phyloP scores from a whole-genome alignment of 2,113 vertebrate species.

The Cromileptes altivelis region DNA sequence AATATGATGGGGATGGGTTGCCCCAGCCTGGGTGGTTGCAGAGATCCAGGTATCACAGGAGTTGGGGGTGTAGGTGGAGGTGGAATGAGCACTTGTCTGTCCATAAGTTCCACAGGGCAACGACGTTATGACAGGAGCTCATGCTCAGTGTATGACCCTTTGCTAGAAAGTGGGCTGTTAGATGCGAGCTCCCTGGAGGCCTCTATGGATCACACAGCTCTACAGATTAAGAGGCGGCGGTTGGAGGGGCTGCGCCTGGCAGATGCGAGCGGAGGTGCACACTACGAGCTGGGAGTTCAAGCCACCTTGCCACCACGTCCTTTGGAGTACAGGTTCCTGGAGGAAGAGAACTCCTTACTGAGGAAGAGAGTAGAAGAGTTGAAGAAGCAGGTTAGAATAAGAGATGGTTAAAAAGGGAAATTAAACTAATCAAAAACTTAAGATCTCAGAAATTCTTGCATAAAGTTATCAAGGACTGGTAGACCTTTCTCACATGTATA shows the following conservation, averaged over 20 bases:
- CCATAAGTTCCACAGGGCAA: conserved; percentile 75
- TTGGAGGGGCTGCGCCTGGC: conserved; percentile 83
- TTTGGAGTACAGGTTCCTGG: conserved; percentile 92
- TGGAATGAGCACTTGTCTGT: conserved; percentile 79
- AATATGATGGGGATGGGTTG: conserved; percentile 83
- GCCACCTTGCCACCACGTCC: conserved; percentile 84
- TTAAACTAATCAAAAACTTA: background rate
- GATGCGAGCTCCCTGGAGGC: conserved; percentile 89
- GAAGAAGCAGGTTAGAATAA: conserved; percentile 89
- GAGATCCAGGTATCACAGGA: conserved; percentile 80
- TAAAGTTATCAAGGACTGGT: background rate
- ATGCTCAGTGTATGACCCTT: conserved; percentile 83
- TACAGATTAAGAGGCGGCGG: conserved; percentile 94
- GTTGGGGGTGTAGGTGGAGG: conserved; percentile 75
- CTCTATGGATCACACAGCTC: conserved; percentile 88
- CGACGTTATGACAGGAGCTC: conserved; percentile 86
- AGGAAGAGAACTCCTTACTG: conserved; percentile 95
- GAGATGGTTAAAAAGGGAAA: background rate
- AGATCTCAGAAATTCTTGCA: background rate
- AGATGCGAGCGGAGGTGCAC: conserved; percentile 85
- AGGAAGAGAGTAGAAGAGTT: conserved; percentile 95
- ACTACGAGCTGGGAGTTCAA: conserved; percentile 93
- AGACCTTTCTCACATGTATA: background rate
- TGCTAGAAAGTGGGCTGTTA: conserved; percentile 87
- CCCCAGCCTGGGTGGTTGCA: conserved; percentile 81